Evolutionary conservation across 2,797 vertebrate genomes (phyloP), one percentile per base, ranked within the genome.

Genomic region (Lithobates pipiens): DNA sequence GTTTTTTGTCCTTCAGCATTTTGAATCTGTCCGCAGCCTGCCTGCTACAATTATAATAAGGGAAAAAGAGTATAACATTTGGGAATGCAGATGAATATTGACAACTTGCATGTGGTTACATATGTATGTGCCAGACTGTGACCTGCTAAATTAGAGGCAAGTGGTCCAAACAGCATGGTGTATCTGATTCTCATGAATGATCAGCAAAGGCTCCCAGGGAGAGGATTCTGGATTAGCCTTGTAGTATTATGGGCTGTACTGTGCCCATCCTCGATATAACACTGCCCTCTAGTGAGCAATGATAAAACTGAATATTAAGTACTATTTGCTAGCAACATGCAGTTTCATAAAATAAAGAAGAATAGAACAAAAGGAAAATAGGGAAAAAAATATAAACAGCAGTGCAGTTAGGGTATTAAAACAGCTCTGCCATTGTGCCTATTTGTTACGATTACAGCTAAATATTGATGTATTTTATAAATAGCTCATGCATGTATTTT

Each of bases 71-170:
- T 29, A 65, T 34, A 82, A 86, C 79, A 82, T 86, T 86, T 82
- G 65, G 79, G 74, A 77, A 77, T 36, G 67, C 68, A 65, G 80
- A 86, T 86, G 85, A 73, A 76, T 86, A 86, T 86, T 86, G 85
- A 86, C 79, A 86, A 50, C 79, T 82, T 72, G 85, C 85, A 82
- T 86, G 85, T 67, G 74, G 80, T 70, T 77, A 50, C 79, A 73
- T 82, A 86, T 39, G 79, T 77, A 77, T 68, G 85, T 77, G 79
- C 80, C 73, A 82, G 80, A 74, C 85, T 77, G 79, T 86, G 79
- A 86, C 85, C 74, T 86, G 85, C 50, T 86, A 77, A 86, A 86
- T 86, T 86, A 86, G 85, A 82, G 68, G 80, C 85, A 86, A 86
- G 85, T 82, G 72, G 84, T 77, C 84, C 63, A 25, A 61, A 76